phyloP scores from a whole-genome alignment of 2,888 invertebrate species.

The Drosophila meridionalis region DNA sequence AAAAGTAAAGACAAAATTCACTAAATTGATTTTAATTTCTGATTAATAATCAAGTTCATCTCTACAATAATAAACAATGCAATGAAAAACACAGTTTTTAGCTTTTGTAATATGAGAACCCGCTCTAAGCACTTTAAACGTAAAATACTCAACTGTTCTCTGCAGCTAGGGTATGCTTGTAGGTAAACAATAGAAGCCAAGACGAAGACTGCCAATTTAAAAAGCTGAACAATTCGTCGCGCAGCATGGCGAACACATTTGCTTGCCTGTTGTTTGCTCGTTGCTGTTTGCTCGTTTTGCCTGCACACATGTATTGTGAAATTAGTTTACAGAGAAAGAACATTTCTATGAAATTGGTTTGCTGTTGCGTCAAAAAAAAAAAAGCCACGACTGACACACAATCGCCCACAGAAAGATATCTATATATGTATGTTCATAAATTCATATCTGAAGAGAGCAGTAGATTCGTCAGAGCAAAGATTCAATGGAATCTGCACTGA shows the following conservation, averaged over 20 bases:
- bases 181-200: constrained; percentile 40
- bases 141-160: constrained; percentile 1
- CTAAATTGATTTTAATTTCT: no score
- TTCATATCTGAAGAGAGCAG: not conserved
- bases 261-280: constrained; percentile 48
- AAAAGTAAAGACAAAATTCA: no score
- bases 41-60: no score
- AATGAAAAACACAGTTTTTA: no score
- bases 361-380: constrained; percentile 26
- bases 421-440: not conserved
- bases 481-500: constrained; percentile 6
- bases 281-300: constrained; percentile 40
- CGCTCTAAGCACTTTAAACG: no score
- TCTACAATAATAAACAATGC: no score
- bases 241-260: constrained; percentile 43
- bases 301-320: constrained; percentile 44
- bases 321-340: constrained; percentile 57
- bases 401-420: not conserved
- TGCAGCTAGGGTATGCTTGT: constrained; percentile 5
- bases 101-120: not conserved
- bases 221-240: constrained; percentile 60
- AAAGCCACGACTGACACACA: constrained; percentile 15
- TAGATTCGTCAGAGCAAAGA: not conserved
- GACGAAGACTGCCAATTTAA: constrained; percentile 57
- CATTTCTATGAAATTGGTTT: constrained; percentile 74